Base-by-base conservation (phyloP, 2,888 invertebrate species). In the Drosophila mercatorum region DNA sequence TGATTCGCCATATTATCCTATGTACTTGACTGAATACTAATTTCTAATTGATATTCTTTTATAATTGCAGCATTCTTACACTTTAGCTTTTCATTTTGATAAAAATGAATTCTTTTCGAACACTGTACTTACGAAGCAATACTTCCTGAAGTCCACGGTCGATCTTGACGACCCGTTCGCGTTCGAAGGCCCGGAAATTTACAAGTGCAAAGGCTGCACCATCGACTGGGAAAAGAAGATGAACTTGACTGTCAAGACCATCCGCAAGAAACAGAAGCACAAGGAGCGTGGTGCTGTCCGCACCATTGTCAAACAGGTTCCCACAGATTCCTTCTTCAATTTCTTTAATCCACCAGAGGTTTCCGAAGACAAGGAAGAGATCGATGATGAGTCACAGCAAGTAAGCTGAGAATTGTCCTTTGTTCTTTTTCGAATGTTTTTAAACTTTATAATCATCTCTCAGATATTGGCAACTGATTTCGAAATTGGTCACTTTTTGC, bases 211-310 rank as follows among this genome's bases (percentile, higher is more conserved):
- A 84, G 98, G 99, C 28, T 98, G 98, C 91, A 95, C 95, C 78
- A 99, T 99, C 88, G 97, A 98, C 93, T 99, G 99, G 99, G 97
- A 97, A 90, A 98, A 98, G 91, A 97, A 97, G 83, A 99, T 98
- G 94, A 98, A 99, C 92, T 96, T 99, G 43, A 99, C 99, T 2
- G 95, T 98, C 57, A 99, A 99, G 94, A 97, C 97, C 41, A 96
- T 99, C 77, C 97, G 98, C 93, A 99, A 99, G 95, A 98, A 98
- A 93, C 99, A 99, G 94, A 99, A 99, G 93, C 99, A 99, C 93
- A 99, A 99, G 95, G 97, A 97, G 49, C 95, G 97, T 75, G 98
- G 98, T 57, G 96, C 97, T 0, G 97, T 97, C 69, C 95, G 98
- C 90, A 98, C 97, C n/a, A 96, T 99, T 79, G 97, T 97, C 58